A percentile compares a stretch with the other conserved stretches of the same genome.
phyloP scores from a whole-genome alignment of 2,113 vertebrate genomes.

The Hipposideros armiger region DNA sequence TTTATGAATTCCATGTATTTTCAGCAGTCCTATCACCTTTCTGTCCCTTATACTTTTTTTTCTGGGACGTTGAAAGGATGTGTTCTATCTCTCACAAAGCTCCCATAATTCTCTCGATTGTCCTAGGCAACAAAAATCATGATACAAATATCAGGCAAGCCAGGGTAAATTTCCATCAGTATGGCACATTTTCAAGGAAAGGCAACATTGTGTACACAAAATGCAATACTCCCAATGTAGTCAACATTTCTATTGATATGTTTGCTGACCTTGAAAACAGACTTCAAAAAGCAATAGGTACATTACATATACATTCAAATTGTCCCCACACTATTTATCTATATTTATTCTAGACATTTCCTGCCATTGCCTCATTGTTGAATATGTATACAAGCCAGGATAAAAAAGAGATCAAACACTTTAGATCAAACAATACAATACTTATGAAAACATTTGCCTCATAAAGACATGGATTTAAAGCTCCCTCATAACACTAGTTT shows the following conservation, averaged over 20 bases:
- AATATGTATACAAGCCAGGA: not conserved
- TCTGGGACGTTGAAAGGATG: not conserved
- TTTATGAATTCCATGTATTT: not conserved
- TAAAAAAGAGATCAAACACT: not conserved
- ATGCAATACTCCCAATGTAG: not conserved
- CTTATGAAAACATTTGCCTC: not conserved
- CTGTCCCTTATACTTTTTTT: not conserved
- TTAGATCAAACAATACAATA: conserved; percentile 22
- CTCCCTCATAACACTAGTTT: not conserved
- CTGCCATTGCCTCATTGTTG: not conserved
- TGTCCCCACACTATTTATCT: not conserved
- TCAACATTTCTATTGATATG: not conserved
- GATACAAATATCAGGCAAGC: not conserved
- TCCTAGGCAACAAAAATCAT: not conserved
- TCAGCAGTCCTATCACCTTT: not conserved
- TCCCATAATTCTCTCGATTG: not conserved
- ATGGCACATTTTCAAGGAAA: not conserved
- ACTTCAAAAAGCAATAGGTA: not conserved
- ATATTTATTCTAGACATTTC: not conserved
- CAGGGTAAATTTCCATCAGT: not conserved
- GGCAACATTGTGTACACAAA: not conserved
- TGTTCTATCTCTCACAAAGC: not conserved
- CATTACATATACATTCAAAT: conserved; percentile 5
- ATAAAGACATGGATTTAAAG: not conserved
- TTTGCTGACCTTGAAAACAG: conserved; percentile 36